Evolutionary conservation across 2,888 invertebrate genomes (phyloP), one percentile per base, ranked within the genome.

Genomic region (Ormyrus pomaceus): DNA sequence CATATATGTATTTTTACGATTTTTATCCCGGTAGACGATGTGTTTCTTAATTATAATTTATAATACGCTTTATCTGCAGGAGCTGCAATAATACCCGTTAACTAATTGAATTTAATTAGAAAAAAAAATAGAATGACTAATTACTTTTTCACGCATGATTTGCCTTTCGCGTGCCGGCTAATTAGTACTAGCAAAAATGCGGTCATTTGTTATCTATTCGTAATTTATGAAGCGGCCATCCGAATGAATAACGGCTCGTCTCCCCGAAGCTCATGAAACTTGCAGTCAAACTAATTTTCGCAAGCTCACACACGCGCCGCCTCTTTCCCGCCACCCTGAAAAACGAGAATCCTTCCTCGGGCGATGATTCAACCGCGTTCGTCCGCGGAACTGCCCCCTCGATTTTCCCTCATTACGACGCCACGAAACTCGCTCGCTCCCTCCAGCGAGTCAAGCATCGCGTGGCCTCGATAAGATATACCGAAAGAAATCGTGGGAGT

Each of bases 401-500:
- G 13, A n/a, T 5, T 6, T 19, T 7, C 19, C 6, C 50, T 45
- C 34, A 34, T 55, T 45, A 45, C 55, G 34, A 45, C n/a, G 34
- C 45, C 45, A 8, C 61, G 71, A 11, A 71, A 61, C 61, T 5
- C 8, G 50, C 70, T 34, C 34, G 1, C 58, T 45, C 4, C 58
- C 34, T 34, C 4, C 3, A 3, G 3, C n/a, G 13, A 64, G 7
- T 8, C 19, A 13, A 48, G 50, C 65, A 59, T 72, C 19, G 72
- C 78, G 53, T 66, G 65, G 77, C 66, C 51, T 11, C 78, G 66
- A 65, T 70, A 77, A 69, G 68, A 68, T 53, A 69, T 4, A 1
- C 45, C 10, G 53, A 70, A 69, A 59, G 55, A 74, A 74, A 64
- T 58, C 53, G 45, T 34, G 8, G 7, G 50, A 64, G 45, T 59